Evolutionary conservation across 2,888 invertebrate genomes (phyloP).

Genomic region (Tetheella fluctuosa): DNA sequence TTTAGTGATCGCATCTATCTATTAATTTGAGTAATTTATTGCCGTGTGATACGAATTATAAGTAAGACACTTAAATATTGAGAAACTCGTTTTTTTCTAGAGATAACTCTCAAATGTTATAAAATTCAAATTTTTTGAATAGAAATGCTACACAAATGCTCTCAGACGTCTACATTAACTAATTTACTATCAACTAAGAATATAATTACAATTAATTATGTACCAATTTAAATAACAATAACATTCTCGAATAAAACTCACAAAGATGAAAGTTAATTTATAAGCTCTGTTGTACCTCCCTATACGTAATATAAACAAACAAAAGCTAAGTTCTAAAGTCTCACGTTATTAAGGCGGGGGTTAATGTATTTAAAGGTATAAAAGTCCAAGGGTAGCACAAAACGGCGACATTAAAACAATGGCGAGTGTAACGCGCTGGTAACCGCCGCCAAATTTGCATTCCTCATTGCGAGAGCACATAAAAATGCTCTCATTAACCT

Average conservation of each 20-base stretch:
- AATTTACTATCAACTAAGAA: neutral
- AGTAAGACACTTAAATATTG: neutral
- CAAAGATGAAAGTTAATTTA: slow-evolving; percentile 3
- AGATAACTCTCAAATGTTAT: too few species aligned
- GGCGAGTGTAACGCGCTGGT: slow-evolving; percentile 69
- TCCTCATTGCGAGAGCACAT: slow-evolving; percentile 81
- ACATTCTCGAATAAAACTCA: neutral
- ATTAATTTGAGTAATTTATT: slow-evolving; percentile 3
- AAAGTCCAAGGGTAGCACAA: slow-evolving; percentile 65
- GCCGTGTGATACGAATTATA: neutral
- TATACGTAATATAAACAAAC: slow-evolving; percentile 52
- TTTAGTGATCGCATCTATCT: neutral
- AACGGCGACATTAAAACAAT: slow-evolving; percentile 75
- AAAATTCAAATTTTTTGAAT: too few species aligned
- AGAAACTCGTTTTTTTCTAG: neutral
- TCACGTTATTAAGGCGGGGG: slow-evolving; percentile 55
- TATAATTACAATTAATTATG: neutral
- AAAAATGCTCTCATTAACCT: slow-evolving; percentile 83
- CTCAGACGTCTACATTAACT: neutral
- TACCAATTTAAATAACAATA: neutral
- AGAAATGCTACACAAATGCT: too few species aligned
- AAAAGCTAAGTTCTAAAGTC: slow-evolving; percentile 62
- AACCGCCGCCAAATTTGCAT: slow-evolving; percentile 80
- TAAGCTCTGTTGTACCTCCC: slow-evolving; percentile 12
- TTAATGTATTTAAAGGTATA: slow-evolving; percentile 74